Conservation (phyloP, 2,113 vertebrate species). For the Ictalurus punctatus region DNA sequence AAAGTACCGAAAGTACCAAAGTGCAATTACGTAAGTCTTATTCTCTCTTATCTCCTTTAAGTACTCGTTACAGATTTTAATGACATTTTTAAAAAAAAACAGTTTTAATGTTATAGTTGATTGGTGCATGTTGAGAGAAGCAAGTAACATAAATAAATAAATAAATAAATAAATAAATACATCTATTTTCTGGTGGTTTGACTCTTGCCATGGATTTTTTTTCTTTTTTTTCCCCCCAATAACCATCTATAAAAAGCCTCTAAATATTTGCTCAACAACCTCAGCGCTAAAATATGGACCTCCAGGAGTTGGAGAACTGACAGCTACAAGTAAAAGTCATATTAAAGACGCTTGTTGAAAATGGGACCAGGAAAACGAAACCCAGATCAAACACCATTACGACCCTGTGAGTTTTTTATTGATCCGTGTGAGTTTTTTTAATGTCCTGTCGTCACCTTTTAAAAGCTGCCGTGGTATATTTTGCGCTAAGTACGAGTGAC, state of each 20-base stretch:
- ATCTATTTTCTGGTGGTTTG: neutral
- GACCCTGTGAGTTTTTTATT: neutral
- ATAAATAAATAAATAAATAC: neutral
- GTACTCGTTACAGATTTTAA: neutral
- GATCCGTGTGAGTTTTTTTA: too few species aligned
- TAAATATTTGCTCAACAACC: neutral
- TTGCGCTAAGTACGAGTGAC: neutral
- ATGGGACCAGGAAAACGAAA: neutral
- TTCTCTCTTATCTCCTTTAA: neutral
- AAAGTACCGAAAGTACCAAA: too few species aligned
- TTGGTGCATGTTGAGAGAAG: neutral
- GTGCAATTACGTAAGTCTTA: too few species aligned
- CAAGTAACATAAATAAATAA: neutral
- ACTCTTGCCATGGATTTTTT: neutral
- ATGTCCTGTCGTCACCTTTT: slow-evolving; percentile 4
- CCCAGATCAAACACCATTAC: neutral
- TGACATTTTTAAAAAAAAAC: too few species aligned
- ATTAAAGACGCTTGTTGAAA: neutral
- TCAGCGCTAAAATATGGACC: neutral
- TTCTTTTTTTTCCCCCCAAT: too few species aligned
- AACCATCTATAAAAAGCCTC: neutral
- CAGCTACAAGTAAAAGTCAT: neutral
- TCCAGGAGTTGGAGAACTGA: neutral
- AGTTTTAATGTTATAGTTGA: too few species aligned
- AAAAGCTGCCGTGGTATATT: neutral